These are phyloP conservation scores for Montipora capitata DNA, from an alignment of 92 coral and sea anemone genomes.

Conservation along the genomic window DNA sequence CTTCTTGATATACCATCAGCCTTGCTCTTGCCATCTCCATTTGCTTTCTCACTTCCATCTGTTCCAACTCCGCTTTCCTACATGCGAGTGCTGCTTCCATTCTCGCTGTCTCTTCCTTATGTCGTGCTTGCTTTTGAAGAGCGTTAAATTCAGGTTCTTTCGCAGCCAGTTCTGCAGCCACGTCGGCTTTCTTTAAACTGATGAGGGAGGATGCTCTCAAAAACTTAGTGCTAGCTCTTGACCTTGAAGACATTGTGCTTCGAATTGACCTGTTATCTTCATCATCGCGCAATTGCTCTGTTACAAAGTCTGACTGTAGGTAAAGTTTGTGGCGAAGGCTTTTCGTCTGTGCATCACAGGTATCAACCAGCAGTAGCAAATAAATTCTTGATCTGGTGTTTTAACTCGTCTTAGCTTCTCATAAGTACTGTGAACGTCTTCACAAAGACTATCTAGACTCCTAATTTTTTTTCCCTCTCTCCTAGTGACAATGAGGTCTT, in stretches of 20 bases:
- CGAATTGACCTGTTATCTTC: background rate
- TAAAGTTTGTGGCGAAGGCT: too few species aligned
- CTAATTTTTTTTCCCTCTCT: background rate
- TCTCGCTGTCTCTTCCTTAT: background rate
- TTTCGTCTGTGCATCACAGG: too few species aligned
- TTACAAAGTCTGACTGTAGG: background rate
- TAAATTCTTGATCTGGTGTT: background rate
- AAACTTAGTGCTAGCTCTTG: background rate
- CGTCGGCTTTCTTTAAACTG: conserved; percentile 18
- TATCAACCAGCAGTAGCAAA: background rate
- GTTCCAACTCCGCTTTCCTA: background rate
- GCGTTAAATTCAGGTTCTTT: conserved; percentile 23
- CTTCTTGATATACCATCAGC: conserved; percentile 11
- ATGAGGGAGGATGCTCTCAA: conserved; percentile 6
- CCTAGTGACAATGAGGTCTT: too few species aligned
- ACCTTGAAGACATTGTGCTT: background rate
- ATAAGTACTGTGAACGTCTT: background rate
- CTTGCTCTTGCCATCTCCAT: conserved; percentile 17
- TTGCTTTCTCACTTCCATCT: background rate
- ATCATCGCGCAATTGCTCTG: background rate
- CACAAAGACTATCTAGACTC: background rate
- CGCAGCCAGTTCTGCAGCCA: conserved; percentile 17
- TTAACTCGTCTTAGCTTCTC: background rate
- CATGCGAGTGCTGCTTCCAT: background rate
- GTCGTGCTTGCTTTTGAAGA: background rate